These are phyloP conservation scores for Sander lucioperca DNA, from an alignment of 2,113 vertebrate species.

Conservation along the genomic window DNA sequence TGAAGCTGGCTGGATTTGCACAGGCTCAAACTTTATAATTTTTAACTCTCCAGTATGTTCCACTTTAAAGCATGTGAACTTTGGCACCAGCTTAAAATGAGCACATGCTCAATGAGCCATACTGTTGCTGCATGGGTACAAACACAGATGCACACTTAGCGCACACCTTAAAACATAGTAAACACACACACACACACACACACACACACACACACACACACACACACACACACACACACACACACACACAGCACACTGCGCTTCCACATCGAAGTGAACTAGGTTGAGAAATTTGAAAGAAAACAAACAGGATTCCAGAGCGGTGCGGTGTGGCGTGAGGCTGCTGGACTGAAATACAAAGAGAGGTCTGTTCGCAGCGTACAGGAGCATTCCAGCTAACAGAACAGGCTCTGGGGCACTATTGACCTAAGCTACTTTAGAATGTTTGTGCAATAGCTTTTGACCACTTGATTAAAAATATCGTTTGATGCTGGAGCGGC, in stretches of 20 bases:
- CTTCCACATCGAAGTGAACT: slow-evolving; percentile 66
- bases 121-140: slow-evolving; percentile 67
- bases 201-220: slow-evolving; percentile 17
- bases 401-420: slow-evolving; percentile 82
- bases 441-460: slow-evolving; percentile 88
- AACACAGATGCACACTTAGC: slow-evolving; percentile 66
- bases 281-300: slow-evolving; percentile 83
- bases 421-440: slow-evolving; percentile 90
- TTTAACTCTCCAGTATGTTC: slow-evolving; percentile 53
- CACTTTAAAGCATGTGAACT: slow-evolving; percentile 74
- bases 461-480: slow-evolving; percentile 89
- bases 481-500: slow-evolving; percentile 82
- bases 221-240: slow-evolving; percentile 21
- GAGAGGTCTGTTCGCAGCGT: slow-evolving; percentile 76
- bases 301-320: slow-evolving; percentile 87
- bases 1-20: slow-evolving; percentile 45
- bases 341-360: slow-evolving; percentile 81
- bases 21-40: slow-evolving; percentile 32
- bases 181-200: background rate
- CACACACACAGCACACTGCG: slow-evolving; percentile 57
- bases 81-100: slow-evolving; percentile 70
- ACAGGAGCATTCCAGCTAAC: slow-evolving; percentile 82
- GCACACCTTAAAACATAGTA: slow-evolving; percentile 54
- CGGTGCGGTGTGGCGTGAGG: slow-evolving; percentile 78
- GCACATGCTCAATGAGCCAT: slow-evolving; percentile 70